Evolutionary conservation across 1,140 invertebrate species (phyloP).

Genomic region (Bombus consobrinus): DNA sequence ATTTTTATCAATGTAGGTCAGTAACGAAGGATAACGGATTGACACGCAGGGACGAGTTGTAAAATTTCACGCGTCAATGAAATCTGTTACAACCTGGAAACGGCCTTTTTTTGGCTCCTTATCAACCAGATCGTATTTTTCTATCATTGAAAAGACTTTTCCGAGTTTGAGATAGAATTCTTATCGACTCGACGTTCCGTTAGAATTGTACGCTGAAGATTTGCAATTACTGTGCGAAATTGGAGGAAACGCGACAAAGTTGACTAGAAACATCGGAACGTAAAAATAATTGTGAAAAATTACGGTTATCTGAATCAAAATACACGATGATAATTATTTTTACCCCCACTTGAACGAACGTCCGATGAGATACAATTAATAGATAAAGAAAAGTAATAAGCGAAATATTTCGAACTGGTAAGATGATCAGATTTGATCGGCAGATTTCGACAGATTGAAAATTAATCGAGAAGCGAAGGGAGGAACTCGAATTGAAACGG

Average conservation of each 20-base stretch:
- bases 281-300: background rate
- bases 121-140: background rate
- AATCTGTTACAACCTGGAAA: background rate
- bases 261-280: background rate
- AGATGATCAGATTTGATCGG: background rate
- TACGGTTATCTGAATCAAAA: conserved; percentile 1
- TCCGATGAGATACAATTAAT: too few relatives aligned
- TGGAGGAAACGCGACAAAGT: background rate
- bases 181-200: too few relatives aligned
- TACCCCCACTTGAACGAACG: background rate
- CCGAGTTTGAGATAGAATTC: too few relatives aligned
- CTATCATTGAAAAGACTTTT: too few relatives aligned
- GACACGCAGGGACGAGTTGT: background rate
- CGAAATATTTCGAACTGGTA: background rate
- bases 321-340: too few relatives aligned
- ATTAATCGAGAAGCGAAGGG: background rate
- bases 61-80: background rate
- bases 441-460: background rate
- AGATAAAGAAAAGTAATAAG: background rate
- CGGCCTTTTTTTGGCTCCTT: rapidly evolving
- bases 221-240: too few relatives aligned
- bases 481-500: background rate
- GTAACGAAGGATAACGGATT: background rate
- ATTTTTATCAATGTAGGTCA: background rate
- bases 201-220: too few relatives aligned